These are phyloP conservation scores for Elymnias hypermnestra DNA, from an alignment of 1,140 invertebrate species.

Conservation along the genomic window DNA sequence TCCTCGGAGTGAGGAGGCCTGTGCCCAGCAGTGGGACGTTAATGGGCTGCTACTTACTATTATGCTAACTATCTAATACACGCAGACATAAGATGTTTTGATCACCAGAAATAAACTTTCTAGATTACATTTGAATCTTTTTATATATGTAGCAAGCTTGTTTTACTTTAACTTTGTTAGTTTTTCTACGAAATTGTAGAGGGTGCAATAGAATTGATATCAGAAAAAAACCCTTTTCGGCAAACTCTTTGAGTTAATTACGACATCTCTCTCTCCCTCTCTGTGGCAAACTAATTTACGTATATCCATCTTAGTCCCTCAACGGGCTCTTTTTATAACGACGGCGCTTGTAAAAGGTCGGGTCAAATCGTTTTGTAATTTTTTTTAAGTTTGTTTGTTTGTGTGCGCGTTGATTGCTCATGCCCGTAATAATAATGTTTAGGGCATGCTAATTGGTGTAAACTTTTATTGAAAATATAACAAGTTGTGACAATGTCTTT, in stretches of 20 bases:
- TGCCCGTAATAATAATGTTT: constrained; percentile 65
- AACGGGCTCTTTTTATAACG: constrained; percentile 27
- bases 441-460: constrained; percentile 62
- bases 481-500: background rate
- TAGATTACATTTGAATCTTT: no score
- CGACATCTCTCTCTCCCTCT: constrained; percentile 31
- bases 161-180: no score
- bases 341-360: constrained; percentile 51
- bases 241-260: constrained; percentile 67
- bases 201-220: constrained; percentile 8
- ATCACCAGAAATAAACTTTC: no score
- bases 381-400: constrained; percentile 47
- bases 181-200: background rate
- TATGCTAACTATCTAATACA: no score
- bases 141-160: no score
- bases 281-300: constrained; percentile 9
- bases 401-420: constrained; percentile 53
- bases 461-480: constrained; percentile 69
- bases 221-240: constrained; percentile 51
- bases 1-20: no score
- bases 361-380: constrained; percentile 60
- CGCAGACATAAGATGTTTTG: no score
- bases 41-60: no score
- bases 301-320: constrained; percentile 27
- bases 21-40: no score